Percentiles rank a stretch among this genome's conserved stretches.
phyloP scores from a whole-genome alignment of 2,888 invertebrate genomes.

The Xanthia togata region DNA sequence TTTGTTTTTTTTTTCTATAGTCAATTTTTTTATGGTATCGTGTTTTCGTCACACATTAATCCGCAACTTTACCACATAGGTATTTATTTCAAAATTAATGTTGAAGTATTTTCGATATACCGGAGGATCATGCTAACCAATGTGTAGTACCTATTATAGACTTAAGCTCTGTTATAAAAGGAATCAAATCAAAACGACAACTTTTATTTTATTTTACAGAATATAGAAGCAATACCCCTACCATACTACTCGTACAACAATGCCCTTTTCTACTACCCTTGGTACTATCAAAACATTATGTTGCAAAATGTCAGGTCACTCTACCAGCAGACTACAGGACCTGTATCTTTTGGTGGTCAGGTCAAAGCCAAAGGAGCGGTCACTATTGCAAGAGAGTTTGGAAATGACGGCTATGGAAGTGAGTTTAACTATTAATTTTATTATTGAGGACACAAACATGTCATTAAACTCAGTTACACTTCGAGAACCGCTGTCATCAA shows the following conservation, averaged over 20 bases:
- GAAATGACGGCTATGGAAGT: slow-evolving; percentile 30
- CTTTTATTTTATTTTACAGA: slow-evolving; percentile 13
- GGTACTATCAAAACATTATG: slow-evolving; percentile 7
- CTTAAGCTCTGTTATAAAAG: neutral
- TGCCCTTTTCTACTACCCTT: slow-evolving; percentile 3
- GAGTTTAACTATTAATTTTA: slow-evolving; percentile 11
- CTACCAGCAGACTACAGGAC: slow-evolving; percentile 3
- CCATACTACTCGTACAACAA: slow-evolving; percentile 23
- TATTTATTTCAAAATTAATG: too few species aligned
- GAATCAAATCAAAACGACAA: neutral
- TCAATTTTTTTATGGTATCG: too few species aligned
- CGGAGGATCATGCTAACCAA: too few species aligned
- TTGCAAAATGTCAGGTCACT: neutral
- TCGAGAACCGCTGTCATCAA: neutral
- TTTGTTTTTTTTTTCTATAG: too few species aligned
- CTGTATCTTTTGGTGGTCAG: slow-evolving; percentile 33
- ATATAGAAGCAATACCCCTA: neutral
- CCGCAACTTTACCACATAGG: too few species aligned
- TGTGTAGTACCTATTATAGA: too few species aligned
- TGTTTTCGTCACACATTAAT: too few species aligned
- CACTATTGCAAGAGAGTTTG: slow-evolving; percentile 17
- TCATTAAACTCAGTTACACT: neutral
- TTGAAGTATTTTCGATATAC: too few species aligned
- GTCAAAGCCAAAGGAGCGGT: slow-evolving; percentile 22
- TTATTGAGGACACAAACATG: neutral